Evolutionary conservation across 2,888 invertebrate genomes (phyloP).

Genomic region (Philopedon plagiatum): DNA sequence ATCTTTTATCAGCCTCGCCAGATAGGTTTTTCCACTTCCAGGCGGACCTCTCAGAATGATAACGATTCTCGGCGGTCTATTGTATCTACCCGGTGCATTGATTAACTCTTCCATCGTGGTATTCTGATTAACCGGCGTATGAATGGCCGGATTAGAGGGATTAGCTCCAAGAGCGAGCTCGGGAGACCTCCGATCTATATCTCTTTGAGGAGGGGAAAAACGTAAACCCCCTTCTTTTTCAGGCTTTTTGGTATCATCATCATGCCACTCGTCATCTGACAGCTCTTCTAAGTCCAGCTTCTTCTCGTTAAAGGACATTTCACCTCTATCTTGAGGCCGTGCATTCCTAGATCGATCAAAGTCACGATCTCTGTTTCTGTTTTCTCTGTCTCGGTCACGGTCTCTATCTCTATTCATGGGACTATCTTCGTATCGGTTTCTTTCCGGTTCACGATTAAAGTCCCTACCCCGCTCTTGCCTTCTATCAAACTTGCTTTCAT

Average conservation of each 20-base stretch:
- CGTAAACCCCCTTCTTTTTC: not conserved
- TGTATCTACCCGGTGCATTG: constrained; percentile 83
- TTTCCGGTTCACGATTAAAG: not conserved
- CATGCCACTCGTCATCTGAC: constrained; percentile 46
- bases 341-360: not conserved
- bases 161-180: constrained; percentile 24
- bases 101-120: constrained; percentile 84
- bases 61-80: constrained; percentile 85
- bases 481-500: constrained; percentile 3
- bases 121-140: constrained; percentile 34
- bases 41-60: constrained; percentile 94
- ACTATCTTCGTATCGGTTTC: constrained; percentile 4
- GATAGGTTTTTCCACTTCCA: constrained; percentile 94
- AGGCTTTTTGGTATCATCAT: constrained; percentile 25
- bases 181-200: constrained; percentile 11
- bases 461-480: constrained; percentile 10
- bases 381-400: no score
- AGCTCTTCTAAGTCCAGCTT: constrained; percentile 46
- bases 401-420: not conserved
- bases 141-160: constrained; percentile 49
- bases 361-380: constrained; percentile 10
- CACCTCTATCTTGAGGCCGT: not conserved
- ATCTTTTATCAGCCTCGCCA: constrained; percentile 90
- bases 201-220: constrained; percentile 28
- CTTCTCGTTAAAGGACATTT: not conserved